A percentile compares a stretch with the other conserved stretches of the same genome.
Conservation (phyloP, 2,113 vertebrate genomes). For the Phasianus colchicus region DNA sequence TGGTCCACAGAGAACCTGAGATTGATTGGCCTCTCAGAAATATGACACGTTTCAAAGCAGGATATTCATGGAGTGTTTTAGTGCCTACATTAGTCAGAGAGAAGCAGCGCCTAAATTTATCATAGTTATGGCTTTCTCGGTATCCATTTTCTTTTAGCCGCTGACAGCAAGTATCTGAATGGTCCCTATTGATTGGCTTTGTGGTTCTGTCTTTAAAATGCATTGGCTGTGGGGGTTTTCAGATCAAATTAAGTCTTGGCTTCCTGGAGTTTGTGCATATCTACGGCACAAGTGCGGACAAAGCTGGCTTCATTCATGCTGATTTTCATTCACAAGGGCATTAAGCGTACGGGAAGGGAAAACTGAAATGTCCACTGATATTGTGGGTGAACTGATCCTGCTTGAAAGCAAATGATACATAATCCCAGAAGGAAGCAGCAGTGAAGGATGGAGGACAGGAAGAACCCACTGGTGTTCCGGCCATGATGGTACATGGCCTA, state of each 20-base stretch:
- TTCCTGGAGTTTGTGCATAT: conserved; percentile 54
- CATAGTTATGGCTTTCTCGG: conserved; percentile 97
- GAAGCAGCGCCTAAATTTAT: conserved; percentile 90
- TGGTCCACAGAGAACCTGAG: conserved; percentile 87
- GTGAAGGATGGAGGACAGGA: not conserved
- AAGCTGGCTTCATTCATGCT: conserved; percentile 53
- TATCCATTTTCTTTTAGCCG: conserved; percentile 93
- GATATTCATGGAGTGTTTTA: conserved; percentile 94
- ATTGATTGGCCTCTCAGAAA: conserved; percentile 94
- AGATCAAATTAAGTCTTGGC: conserved; percentile 62
- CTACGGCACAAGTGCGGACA: not conserved
- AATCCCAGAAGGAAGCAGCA: not conserved
- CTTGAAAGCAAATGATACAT: not conserved
- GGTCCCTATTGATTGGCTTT: conserved; percentile 87
- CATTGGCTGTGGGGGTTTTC: conserved; percentile 71
- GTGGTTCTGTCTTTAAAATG: conserved; percentile 80
- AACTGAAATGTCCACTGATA: not conserved
- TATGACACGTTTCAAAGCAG: conserved; percentile 91
- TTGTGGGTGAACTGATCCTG: not conserved
- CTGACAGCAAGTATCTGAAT: conserved; percentile 90
- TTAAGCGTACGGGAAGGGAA: not conserved
- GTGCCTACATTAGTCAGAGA: conserved; percentile 96
- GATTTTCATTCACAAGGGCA: conserved; percentile 36
- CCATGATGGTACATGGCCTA: accelerated
- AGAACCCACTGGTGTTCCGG: not conserved